phyloP scores from a whole-genome alignment of 2,113 vertebrate species.

The Leptocoma aspasia region DNA sequence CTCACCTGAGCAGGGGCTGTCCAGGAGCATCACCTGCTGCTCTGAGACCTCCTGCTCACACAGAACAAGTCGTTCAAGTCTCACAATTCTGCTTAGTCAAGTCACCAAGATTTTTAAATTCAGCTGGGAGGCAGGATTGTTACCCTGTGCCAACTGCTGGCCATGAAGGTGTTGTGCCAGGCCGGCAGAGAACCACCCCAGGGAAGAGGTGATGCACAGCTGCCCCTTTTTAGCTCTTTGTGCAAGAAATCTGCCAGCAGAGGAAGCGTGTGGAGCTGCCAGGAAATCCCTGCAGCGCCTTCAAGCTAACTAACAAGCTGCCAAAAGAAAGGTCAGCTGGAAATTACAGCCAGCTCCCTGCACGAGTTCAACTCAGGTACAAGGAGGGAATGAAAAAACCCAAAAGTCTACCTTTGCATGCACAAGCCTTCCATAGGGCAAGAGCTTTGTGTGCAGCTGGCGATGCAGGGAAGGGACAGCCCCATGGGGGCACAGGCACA shows the following conservation, averaged over 20 bases:
- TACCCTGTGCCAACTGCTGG: background rate
- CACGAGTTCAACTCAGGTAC: background rate
- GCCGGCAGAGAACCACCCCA: background rate
- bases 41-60: background rate
- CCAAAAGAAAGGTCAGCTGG: constrained; percentile 43
- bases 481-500: background rate
- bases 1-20: background rate
- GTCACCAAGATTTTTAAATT: background rate
- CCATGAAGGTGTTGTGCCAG: background rate
- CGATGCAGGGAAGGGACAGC: background rate
- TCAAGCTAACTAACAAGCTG: background rate
- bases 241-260: background rate
- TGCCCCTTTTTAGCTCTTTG: background rate
- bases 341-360: constrained; percentile 19
- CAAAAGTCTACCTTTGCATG: background rate
- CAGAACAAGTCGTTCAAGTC: background rate
- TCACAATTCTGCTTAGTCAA: background rate
- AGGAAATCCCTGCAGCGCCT: background rate
- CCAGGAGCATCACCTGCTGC: background rate
- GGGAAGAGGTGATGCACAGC: constrained; percentile 1
- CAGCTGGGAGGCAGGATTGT: background rate
- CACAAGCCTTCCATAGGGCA: background rate
- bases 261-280: background rate
- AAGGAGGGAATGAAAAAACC: background rate
- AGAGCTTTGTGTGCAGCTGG: background rate